A percentile compares a stretch with the other conserved stretches of the same genome.
Conservation (phyloP, 2,888 invertebrate species). For the Itoplectis maculator region DNA sequence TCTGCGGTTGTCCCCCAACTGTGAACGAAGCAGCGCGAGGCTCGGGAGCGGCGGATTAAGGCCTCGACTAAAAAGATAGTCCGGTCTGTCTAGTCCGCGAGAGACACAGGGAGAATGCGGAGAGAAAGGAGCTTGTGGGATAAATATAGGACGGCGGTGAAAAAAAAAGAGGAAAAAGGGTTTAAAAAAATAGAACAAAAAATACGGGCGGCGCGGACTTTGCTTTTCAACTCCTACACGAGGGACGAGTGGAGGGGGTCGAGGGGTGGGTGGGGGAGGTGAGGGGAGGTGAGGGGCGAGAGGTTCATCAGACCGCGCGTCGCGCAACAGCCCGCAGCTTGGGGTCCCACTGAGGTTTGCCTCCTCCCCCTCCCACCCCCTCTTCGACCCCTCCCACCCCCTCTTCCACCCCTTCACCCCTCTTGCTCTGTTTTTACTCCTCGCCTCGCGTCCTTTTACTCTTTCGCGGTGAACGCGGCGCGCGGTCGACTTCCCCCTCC, state of each 20-base stretch:
- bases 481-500: constrained; percentile 35
- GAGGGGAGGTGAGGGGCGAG: constrained; percentile 7
- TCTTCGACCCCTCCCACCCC: too few species aligned
- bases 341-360: constrained; percentile 16
- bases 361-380: too few species aligned
- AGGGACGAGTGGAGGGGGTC: constrained; percentile 59
- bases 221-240: constrained; percentile 73
- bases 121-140: constrained; percentile 59
- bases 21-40: neutral
- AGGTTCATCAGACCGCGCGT: constrained; percentile 75
- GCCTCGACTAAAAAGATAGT: constrained; percentile 37
- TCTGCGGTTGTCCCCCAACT: constrained; percentile 6
- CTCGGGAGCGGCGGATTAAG: constrained; percentile 15
- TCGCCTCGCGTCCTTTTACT: constrained; percentile 69
- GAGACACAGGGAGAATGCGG: too few species aligned
- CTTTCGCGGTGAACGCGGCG: constrained; percentile 54
- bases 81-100: neutral
- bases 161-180: constrained; percentile 56
- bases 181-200: constrained; percentile 3
- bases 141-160: constrained; percentile 52
- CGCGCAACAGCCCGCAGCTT: constrained; percentile 66
- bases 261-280: constrained; percentile 50
- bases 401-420: neutral
- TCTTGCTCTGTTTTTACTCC: constrained; percentile 52
- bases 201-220: constrained; percentile 70